phyloP scores from a whole-genome alignment of 1,140 invertebrate genomes.

The Plectrocnemia conspersa region DNA sequence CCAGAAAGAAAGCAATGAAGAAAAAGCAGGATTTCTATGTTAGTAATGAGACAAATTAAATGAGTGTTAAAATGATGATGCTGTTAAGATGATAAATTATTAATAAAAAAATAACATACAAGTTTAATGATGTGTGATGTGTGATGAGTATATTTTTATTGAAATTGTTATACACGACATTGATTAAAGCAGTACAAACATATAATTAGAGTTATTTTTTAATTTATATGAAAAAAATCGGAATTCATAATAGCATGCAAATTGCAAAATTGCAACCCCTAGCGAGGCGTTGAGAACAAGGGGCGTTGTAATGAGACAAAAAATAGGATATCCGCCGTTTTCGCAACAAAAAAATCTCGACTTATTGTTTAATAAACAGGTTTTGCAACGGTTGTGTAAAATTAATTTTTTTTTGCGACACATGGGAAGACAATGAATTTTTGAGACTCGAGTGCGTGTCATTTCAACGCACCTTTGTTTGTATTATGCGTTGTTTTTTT shows the following conservation, averaged over 20 bases:
- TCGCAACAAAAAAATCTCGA: not conserved
- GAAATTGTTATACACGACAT: no score
- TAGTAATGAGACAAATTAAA: conserved; percentile 23
- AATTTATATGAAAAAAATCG: no score
- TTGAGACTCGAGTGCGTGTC: conserved; percentile 15
- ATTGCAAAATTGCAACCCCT: conserved; percentile 14
- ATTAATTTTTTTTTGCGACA: conserved; percentile 7
- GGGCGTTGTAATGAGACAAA: conserved; percentile 2
- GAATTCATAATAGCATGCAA: conserved; percentile 22
- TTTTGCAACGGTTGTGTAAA: conserved; percentile 1
- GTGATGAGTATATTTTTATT: no score
- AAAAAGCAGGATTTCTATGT: conserved; percentile 31
- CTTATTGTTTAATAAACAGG: conserved; percentile 20
- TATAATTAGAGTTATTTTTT: no score
- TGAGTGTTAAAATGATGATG: conserved; percentile 10
- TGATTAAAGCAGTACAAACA: no score
- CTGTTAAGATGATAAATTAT: no score
- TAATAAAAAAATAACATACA: no score
- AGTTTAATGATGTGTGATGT: no score
- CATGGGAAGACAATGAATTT: conserved; percentile 1
- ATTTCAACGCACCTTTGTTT: conserved; percentile 15
- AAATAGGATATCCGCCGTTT: conserved; percentile 18
- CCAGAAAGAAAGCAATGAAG: conserved; percentile 36
- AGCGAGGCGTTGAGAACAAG: not conserved
- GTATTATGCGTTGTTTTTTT: conserved; percentile 15